phyloP scores from a whole-genome alignment of 2,113 vertebrate species.

The Microtus montanus region DNA sequence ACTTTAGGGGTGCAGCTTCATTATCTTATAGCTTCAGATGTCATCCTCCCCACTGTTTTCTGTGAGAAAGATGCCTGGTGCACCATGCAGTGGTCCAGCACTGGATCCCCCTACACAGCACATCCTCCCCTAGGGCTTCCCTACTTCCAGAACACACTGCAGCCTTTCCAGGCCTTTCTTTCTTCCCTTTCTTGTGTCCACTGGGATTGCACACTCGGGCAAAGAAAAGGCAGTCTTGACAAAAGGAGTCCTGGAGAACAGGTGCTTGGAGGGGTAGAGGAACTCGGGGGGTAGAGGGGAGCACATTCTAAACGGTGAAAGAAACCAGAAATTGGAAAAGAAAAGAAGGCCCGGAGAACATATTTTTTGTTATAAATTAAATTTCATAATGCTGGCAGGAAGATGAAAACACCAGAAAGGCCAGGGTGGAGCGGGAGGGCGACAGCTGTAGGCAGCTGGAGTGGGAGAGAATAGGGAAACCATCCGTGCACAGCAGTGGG shows the following conservation, averaged over 20 bases:
- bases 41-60: background rate
- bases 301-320: slow-evolving; percentile 66
- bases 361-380: slow-evolving; percentile 68
- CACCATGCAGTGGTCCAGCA: background rate
- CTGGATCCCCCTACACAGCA: background rate
- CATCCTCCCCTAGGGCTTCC: background rate
- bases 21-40: background rate
- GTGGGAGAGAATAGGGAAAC: slow-evolving; percentile 62
- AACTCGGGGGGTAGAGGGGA: background rate
- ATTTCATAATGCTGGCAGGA: slow-evolving; percentile 77
- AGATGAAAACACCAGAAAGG: slow-evolving; percentile 77
- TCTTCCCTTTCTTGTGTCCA: slow-evolving; percentile 69
- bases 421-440: slow-evolving; percentile 71
- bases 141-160: background rate
- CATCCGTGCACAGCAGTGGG: background rate
- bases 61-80: background rate
- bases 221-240: slow-evolving; percentile 29
- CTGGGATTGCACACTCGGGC: slow-evolving; percentile 34
- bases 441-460: slow-evolving; percentile 80
- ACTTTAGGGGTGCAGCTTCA: too few species aligned
- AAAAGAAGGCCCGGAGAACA: slow-evolving; percentile 70
- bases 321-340: slow-evolving; percentile 70
- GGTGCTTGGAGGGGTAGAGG: slow-evolving; percentile 80
- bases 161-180: background rate
- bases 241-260: slow-evolving; percentile 63